These are phyloP conservation scores for Gallinago solitaria DNA, from an alignment of 2,797 vertebrate species.

Conservation along the genomic window DNA sequence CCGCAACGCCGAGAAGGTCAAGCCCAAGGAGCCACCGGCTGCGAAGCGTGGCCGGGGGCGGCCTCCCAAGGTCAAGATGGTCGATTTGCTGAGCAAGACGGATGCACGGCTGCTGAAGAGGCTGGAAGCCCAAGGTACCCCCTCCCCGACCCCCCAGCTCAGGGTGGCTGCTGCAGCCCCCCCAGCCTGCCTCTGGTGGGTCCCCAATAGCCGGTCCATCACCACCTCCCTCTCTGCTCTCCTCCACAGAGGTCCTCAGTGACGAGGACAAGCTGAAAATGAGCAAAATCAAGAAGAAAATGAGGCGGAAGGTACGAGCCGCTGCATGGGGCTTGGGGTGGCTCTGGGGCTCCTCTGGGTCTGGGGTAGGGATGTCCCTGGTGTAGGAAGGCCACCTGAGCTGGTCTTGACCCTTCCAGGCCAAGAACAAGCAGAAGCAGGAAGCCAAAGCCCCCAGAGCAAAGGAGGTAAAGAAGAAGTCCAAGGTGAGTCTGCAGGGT, in stretches of 20 bases:
- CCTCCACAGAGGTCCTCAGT: constrained; percentile 83
- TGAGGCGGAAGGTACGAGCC: constrained; percentile 86
- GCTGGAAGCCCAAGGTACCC: constrained; percentile 88
- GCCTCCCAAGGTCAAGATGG: constrained; percentile 89
- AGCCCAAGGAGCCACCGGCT: constrained; percentile 72
- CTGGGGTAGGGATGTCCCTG: not conserved
- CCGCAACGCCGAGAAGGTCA: constrained; percentile 88
- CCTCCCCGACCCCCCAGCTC: rapidly evolving
- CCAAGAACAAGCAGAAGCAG: constrained; percentile 89
- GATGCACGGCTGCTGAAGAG: constrained; percentile 87
- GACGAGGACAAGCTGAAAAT: constrained; percentile 93
- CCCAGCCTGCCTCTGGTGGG: not conserved
- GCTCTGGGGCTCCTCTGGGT: rapidly evolving
- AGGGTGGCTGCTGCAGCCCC: rapidly evolving
- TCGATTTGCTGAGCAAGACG: constrained; percentile 89
- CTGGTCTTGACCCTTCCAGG: constrained; percentile 70
- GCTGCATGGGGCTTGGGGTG: rapidly evolving
- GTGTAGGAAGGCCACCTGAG: not conserved
- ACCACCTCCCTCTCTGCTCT: not conserved
- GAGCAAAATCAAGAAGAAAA: constrained; percentile 94
- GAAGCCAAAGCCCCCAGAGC: constrained; percentile 86
- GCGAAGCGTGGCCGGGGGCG: constrained; percentile 87
- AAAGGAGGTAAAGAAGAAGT: constrained; percentile 85
- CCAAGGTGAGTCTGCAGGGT: constrained; percentile 77
- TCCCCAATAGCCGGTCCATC: rapidly evolving